Conservation (phyloP, 2,797 vertebrate genomes). For the Macroramphosus scolopax region DNA sequence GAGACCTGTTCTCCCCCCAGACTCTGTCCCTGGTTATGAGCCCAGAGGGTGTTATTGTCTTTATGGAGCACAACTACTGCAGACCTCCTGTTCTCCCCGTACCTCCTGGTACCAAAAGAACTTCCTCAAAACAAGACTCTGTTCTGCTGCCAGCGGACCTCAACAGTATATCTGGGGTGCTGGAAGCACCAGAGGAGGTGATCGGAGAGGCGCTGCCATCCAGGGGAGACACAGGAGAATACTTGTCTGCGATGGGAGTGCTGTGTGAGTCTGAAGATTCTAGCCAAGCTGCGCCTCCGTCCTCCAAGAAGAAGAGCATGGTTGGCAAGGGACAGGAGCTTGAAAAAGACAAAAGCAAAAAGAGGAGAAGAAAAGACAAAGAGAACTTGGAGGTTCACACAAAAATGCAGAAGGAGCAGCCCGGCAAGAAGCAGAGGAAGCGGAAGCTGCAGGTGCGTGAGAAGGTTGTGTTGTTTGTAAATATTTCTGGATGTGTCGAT, state of each 20-base stretch:
- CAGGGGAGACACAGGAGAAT: constrained; percentile 62
- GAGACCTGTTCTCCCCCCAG: constrained; percentile 56
- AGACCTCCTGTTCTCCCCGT: constrained; percentile 66
- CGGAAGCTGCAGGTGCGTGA: constrained; percentile 73
- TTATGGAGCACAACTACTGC: constrained; percentile 90
- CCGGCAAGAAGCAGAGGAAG: constrained; percentile 73
- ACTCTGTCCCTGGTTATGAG: constrained; percentile 58
- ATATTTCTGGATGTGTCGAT: neutral
- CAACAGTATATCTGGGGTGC: constrained; percentile 80
- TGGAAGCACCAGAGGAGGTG: constrained; percentile 90
- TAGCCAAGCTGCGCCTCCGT: constrained; percentile 40
- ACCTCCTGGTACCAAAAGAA: constrained; percentile 53
- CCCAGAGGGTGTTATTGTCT: constrained; percentile 71
- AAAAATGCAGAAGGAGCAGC: constrained; percentile 73
- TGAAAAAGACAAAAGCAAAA: constrained; percentile 73
- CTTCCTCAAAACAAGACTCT: constrained; percentile 63
- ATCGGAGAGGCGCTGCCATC: constrained; percentile 76
- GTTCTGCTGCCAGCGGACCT: constrained; percentile 74
- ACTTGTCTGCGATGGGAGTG: constrained; percentile 44
- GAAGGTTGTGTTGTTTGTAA: constrained; percentile 16
- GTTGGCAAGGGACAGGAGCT: constrained; percentile 50
- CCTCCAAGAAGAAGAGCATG: constrained; percentile 61
- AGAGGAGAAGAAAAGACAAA: constrained; percentile 78
- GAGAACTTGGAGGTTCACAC: constrained; percentile 69
- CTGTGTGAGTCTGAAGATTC: constrained; percentile 63